Evolutionary conservation across 1,140 invertebrate species (phyloP).

Genomic region (Dysdera silvatica): DNA sequence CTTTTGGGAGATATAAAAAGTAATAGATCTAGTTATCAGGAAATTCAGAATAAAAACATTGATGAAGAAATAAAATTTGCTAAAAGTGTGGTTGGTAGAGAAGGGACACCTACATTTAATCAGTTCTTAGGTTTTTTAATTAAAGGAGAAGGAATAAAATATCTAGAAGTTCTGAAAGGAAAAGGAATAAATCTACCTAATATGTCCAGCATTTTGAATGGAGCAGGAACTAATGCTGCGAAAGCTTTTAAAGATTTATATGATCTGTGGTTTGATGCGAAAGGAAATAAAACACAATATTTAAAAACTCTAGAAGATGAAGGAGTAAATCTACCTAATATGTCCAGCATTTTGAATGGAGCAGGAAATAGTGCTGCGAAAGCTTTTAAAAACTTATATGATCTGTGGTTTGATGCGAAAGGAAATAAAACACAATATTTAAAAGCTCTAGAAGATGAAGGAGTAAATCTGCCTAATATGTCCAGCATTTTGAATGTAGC

Average conservation of each 20-base stretch:
- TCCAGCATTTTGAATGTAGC: background rate
- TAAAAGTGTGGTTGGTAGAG: constrained; percentile 11
- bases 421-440: too few species aligned
- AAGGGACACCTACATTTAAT: constrained; percentile 3
- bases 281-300: constrained; percentile 10
- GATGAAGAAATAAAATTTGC: constrained; percentile 15
- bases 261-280: constrained; percentile 10
- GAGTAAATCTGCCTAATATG: background rate
- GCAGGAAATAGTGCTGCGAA: background rate
- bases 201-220: constrained; percentile 7
- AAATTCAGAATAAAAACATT: constrained; percentile 3
- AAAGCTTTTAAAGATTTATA: constrained; percentile 10
- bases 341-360: background rate
- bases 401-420: background rate
- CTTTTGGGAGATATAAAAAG: constrained; percentile 17
- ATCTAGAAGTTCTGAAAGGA: constrained; percentile 12
- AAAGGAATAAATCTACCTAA: background rate
- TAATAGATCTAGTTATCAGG: constrained; percentile 18
- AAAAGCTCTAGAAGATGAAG: too few species aligned
- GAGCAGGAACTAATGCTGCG: constrained; percentile 2
- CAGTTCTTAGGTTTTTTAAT: constrained; percentile 10
- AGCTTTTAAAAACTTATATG: background rate
- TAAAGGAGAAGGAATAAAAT: constrained; percentile 9
- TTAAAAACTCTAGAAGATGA: background rate
- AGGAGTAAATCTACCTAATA: background rate